Evolutionary conservation across 1,140 invertebrate species (phyloP).

Genomic region (Drosophila oshimai): DNA sequence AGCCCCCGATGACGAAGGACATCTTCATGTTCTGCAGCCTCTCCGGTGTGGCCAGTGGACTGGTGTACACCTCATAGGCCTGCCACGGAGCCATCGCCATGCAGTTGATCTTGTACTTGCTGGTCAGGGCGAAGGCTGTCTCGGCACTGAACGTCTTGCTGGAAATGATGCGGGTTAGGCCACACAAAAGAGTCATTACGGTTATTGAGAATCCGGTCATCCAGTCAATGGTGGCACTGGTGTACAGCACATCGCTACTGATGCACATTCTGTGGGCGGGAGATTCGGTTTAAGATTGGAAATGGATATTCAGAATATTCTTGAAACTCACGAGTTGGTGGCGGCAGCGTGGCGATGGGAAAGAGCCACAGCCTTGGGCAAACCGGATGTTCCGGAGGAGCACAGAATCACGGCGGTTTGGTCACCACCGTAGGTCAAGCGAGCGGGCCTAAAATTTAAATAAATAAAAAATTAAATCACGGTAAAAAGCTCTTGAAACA

Average conservation of each 20-base stretch:
- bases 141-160: conserved; percentile 25
- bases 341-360: conserved; percentile 78
- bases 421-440: conserved; percentile 26
- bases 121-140: neutral
- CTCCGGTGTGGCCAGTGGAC: conserved; percentile 31
- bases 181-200: conserved; percentile 28
- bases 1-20: conserved; percentile 37
- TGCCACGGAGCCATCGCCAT: conserved; percentile 52
- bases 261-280: conserved; percentile 14
- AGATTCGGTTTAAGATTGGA: neutral
- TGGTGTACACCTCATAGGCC: conserved; percentile 52
- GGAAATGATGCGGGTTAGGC: conserved; percentile 38
- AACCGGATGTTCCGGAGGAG: conserved; percentile 89
- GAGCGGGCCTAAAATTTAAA: conserved; percentile 36
- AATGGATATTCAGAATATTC: too few relatives aligned
- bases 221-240: conserved; percentile 46
- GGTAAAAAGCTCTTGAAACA: too few relatives aligned
- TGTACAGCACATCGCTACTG: conserved; percentile 44
- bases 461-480: too few relatives aligned
- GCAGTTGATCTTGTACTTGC: conserved; percentile 32
- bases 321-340: conserved; percentile 18
- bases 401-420: conserved; percentile 75
- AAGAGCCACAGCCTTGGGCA: conserved; percentile 89
- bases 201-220: conserved; percentile 47
- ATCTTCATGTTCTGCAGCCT: conserved; percentile 1